Evolutionary conservation across 2,888 invertebrate species (phyloP).

Genomic region (Monochamus alternatus): DNA sequence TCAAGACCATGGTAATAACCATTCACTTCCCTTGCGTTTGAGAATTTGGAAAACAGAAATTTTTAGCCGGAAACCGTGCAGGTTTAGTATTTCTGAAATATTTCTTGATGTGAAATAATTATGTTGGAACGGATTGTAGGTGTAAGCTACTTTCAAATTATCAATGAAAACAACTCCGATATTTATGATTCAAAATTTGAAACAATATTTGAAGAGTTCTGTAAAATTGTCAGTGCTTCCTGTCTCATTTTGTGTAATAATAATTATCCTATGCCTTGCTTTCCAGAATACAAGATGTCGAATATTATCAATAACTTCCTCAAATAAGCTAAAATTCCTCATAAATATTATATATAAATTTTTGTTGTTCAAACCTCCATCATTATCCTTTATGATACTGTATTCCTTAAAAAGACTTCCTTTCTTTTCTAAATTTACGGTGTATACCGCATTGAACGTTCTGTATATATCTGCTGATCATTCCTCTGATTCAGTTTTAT

Average conservation of each 20-base stretch:
- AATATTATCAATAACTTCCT: background rate
- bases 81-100: background rate
- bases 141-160: background rate
- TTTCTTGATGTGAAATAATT: background rate
- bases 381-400: background rate
- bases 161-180: background rate
- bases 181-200: conserved; percentile 22
- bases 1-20: background rate
- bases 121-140: conserved; percentile 12
- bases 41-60: background rate
- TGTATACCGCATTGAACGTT: background rate
- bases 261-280: conserved; percentile 2
- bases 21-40: background rate
- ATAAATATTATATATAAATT: conserved; percentile 16
- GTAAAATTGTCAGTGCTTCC: background rate
- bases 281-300: conserved; percentile 19
- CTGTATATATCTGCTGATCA: background rate
- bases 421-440: background rate
- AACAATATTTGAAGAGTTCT: conserved; percentile 18
- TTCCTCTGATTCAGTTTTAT: background rate
- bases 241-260: background rate
- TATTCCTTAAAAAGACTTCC: background rate
- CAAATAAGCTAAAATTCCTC: background rate
- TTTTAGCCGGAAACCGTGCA: conserved; percentile 11
- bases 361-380: background rate